A percentile compares a stretch with the other conserved stretches of the same genome.
These are phyloP conservation scores for Trichopoda pennipes DNA, from an alignment of 2,888 invertebrate genomes.

Conservation along the genomic window DNA sequence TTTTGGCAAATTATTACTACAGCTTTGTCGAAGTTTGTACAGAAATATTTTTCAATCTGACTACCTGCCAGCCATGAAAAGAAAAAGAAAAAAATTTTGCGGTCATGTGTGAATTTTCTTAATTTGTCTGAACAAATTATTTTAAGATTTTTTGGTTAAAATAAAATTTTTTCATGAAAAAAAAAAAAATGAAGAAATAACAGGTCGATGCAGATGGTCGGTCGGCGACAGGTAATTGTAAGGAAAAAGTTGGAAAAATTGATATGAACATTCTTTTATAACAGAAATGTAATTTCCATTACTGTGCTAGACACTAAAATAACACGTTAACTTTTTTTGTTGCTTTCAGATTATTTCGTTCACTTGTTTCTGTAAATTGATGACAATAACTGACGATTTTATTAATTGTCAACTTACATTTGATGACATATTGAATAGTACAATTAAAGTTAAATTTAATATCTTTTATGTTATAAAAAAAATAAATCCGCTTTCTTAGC, in stretches of 20 bases:
- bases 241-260: constrained; percentile 3
- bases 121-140: constrained; percentile 7
- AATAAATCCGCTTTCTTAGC: too few species aligned
- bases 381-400: too few species aligned
- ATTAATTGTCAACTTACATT: too few species aligned
- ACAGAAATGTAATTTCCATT: too few species aligned
- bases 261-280: too few species aligned
- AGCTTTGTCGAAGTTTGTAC: constrained; percentile 26
- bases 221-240: background rate
- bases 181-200: background rate
- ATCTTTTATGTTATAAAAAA: too few species aligned
- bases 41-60: constrained; percentile 40
- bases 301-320: background rate
- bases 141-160: constrained; percentile 13
- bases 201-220: background rate
- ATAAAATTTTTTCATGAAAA: background rate
- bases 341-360: background rate
- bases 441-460: too few species aligned
- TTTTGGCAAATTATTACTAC: constrained; percentile 40
- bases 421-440: too few species aligned
- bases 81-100: constrained; percentile 61
- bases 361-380: background rate
- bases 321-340: background rate
- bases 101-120: constrained; percentile 43
- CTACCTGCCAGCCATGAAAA: constrained; percentile 62